A percentile compares a stretch with the other conserved stretches of the same genome.
Conservation (phyloP, 2,113 vertebrate species). For the Polyodon spathula region DNA sequence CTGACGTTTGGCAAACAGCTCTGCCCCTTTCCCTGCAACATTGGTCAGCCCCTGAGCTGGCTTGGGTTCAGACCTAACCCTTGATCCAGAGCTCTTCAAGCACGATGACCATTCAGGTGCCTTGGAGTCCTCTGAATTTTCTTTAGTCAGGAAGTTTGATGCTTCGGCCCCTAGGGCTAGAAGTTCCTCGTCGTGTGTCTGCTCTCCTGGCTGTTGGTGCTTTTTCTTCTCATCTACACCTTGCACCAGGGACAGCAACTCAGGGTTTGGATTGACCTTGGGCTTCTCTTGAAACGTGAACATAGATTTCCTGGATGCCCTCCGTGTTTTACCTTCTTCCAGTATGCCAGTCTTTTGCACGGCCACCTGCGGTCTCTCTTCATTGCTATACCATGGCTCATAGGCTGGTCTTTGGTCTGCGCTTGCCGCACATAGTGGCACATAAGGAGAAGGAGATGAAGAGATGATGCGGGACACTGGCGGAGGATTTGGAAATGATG, state of each 20-base stretch:
- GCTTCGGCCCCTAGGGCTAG: conserved; percentile 90
- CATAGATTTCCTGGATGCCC: conserved; percentile 73
- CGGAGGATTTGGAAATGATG: conserved; percentile 61
- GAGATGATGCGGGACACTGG: conserved; percentile 50
- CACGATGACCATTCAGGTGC: conserved; percentile 81
- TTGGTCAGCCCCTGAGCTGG: conserved; percentile 77
- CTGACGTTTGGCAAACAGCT: conserved; percentile 83
- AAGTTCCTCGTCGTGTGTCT: conserved; percentile 67
- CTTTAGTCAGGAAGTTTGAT: conserved; percentile 72
- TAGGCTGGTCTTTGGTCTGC: conserved; percentile 49
- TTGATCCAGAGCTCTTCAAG: conserved; percentile 78
- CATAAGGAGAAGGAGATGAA: conserved; percentile 52
- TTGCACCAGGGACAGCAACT: conserved; percentile 86
- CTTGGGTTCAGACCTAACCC: conserved; percentile 57
- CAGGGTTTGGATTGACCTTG: conserved; percentile 81
- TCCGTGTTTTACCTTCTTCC: conserved; percentile 62
- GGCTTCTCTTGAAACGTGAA: conserved; percentile 95
- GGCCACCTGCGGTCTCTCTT: conserved; percentile 30
- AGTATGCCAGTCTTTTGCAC: conserved; percentile 79
- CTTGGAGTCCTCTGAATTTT: conserved; percentile 25
- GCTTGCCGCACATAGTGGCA: conserved; percentile 53
- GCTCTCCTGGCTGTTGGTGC: conserved; percentile 61
- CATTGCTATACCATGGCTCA: conserved; percentile 33
- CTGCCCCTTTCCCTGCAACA: conserved; percentile 81
- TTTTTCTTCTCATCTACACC: conserved; percentile 75